phyloP scores from a whole-genome alignment of 2,113 vertebrate species.

The Elachura formosa region DNA sequence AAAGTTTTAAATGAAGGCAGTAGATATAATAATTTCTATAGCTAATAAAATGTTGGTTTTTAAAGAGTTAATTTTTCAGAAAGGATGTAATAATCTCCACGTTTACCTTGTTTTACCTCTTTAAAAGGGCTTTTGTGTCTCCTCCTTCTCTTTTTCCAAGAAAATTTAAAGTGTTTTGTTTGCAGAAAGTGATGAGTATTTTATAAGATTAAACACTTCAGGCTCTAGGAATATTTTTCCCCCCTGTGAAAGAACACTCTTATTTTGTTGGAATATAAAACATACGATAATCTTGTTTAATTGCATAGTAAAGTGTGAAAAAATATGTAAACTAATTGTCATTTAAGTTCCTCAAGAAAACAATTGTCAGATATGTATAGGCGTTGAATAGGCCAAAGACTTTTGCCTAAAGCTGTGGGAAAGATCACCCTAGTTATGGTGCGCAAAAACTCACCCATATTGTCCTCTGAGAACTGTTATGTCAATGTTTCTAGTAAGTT shows the following conservation, averaged over 20 bases:
- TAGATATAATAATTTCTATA: not conserved
- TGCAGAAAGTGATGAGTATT: not conserved
- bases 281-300: not conserved
- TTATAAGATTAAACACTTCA: not conserved
- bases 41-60: not conserved
- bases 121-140: not conserved
- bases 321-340: not conserved
- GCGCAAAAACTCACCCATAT: too few relatives aligned
- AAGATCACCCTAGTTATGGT: too few relatives aligned
- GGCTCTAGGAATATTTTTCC: not conserved
- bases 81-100: not conserved
- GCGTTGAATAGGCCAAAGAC: too few relatives aligned
- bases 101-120: not conserved
- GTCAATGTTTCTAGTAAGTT: too few relatives aligned
- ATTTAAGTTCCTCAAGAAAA: not conserved
- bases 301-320: not conserved
- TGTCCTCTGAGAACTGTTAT: too few relatives aligned
- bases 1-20: not conserved
- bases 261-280: not conserved
- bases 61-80: not conserved
- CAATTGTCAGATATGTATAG: not conserved
- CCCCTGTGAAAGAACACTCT: not conserved
- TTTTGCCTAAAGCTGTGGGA: too few relatives aligned
- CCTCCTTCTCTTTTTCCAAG: not conserved
- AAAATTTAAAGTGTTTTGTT: not conserved